Evolutionary conservation across 2,888 invertebrate species (phyloP).

Genomic region (Ischnus inquisitorius): DNA sequence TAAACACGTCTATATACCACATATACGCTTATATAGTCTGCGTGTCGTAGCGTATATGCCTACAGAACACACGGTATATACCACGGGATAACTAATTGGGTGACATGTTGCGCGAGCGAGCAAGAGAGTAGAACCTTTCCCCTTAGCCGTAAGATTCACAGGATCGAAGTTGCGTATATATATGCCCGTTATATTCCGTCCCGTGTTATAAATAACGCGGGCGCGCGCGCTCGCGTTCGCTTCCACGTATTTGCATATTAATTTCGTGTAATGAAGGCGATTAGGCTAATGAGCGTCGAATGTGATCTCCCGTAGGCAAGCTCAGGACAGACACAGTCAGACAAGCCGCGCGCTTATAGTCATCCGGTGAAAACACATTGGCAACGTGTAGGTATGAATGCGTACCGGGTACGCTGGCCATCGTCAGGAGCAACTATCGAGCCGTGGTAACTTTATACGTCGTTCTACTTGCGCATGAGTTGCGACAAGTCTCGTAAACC

Average conservation of each 20-base stretch:
- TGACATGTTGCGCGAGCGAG: constrained; percentile 74
- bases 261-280: constrained; percentile 82
- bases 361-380: not conserved
- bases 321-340: constrained; percentile 12
- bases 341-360: not conserved
- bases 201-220: constrained; percentile 66
- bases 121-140: not conserved
- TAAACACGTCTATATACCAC: constrained; percentile 11
- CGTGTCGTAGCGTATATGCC: constrained; percentile 3
- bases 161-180: constrained; percentile 29
- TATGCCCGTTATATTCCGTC: constrained; percentile 50
- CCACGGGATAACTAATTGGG: constrained; percentile 81
- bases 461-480: constrained; percentile 72
- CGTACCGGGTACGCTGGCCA: not conserved
- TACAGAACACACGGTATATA: constrained; percentile 63
- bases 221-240: constrained; percentile 70
- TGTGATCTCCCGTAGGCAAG: constrained; percentile 74
- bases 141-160: constrained; percentile 3
- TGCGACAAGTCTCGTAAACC: constrained; percentile 51
- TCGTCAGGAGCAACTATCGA: not conserved
- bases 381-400: not conserved
- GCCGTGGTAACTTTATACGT: constrained; percentile 72
- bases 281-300: constrained; percentile 82
- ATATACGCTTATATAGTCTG: no score
- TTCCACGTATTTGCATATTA: constrained; percentile 82